A percentile compares a stretch with the other conserved stretches of the same genome.
phyloP scores from a whole-genome alignment of 1,140 invertebrate species.

The Neodiprion fabricii region DNA sequence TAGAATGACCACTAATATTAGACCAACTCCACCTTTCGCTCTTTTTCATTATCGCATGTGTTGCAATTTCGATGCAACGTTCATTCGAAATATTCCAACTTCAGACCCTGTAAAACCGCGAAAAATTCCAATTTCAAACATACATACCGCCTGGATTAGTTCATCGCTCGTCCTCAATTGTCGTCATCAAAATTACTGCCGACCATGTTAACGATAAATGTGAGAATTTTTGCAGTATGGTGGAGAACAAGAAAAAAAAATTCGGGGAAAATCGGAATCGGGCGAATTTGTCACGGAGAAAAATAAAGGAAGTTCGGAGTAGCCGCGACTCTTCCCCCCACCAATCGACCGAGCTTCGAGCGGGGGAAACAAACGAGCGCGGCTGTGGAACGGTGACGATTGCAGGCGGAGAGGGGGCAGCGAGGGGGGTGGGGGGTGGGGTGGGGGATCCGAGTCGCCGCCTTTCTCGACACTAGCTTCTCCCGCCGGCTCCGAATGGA shows the following conservation, averaged over 20 bases:
- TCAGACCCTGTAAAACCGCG: no score
- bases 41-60: no score
- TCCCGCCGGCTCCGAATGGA: constrained; percentile 7
- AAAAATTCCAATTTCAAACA: no score
- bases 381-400: not conserved
- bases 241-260: constrained; percentile 14
- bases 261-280: no score
- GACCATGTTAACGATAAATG: no score
- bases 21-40: no score
- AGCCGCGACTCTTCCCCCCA: constrained; percentile 17
- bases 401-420: not conserved
- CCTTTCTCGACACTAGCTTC: constrained; percentile 32
- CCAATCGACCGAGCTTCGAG: not conserved
- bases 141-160: no score
- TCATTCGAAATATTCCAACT: no score
- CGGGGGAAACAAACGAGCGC: not conserved
- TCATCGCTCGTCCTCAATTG: no score
- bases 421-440: not conserved
- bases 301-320: not conserved
- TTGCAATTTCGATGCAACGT: no score
- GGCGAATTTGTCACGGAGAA: not conserved
- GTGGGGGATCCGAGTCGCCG: constrained; percentile 20
- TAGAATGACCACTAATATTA: no score
- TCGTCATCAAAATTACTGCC: no score
- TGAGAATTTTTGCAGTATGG: not conserved